Evolutionary conservation across 2,113 vertebrate species (phyloP).

Genomic region (Morone chrysops): DNA sequence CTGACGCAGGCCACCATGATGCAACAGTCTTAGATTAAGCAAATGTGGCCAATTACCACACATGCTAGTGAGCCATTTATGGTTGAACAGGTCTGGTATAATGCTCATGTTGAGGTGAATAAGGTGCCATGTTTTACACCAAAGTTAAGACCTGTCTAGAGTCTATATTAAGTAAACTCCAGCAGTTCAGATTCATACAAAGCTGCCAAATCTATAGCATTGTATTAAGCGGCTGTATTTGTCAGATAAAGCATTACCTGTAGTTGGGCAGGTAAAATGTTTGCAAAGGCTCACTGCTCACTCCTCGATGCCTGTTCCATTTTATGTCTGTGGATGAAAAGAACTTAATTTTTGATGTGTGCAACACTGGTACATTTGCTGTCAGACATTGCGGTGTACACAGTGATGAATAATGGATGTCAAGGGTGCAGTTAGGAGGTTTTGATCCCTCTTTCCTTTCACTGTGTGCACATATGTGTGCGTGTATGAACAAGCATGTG

Average conservation of each 20-base stretch:
- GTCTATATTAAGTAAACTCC: background rate
- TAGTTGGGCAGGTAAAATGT: constrained; percentile 20
- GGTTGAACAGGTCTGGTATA: background rate
- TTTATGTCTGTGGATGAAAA: constrained; percentile 45
- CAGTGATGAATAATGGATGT: constrained; percentile 59
- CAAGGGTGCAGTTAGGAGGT: constrained; percentile 11
- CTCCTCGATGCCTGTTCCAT: constrained; percentile 35
- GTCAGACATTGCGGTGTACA: constrained; percentile 54
- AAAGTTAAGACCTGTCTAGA: background rate
- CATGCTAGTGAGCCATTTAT: background rate
- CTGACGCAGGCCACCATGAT: background rate
- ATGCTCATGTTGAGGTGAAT: background rate
- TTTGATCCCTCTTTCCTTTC: constrained; percentile 27
- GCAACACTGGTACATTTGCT: constrained; percentile 56
- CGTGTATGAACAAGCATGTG: background rate
- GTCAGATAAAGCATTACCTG: constrained; percentile 11
- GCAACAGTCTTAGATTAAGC: constrained; percentile 19
- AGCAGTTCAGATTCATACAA: background rate
- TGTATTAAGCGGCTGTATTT: constrained; percentile 3
- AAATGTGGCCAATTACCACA: constrained; percentile 19
- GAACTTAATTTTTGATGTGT: constrained; percentile 37
- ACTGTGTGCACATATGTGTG: background rate
- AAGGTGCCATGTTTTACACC: background rate
- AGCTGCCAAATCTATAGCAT: background rate
- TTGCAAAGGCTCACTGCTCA: constrained; percentile 23